Percentiles rank a stretch among this genome's conserved stretches.
phyloP scores from a whole-genome alignment of 1,140 invertebrate genomes.

The Penaeus vannamei region DNA sequence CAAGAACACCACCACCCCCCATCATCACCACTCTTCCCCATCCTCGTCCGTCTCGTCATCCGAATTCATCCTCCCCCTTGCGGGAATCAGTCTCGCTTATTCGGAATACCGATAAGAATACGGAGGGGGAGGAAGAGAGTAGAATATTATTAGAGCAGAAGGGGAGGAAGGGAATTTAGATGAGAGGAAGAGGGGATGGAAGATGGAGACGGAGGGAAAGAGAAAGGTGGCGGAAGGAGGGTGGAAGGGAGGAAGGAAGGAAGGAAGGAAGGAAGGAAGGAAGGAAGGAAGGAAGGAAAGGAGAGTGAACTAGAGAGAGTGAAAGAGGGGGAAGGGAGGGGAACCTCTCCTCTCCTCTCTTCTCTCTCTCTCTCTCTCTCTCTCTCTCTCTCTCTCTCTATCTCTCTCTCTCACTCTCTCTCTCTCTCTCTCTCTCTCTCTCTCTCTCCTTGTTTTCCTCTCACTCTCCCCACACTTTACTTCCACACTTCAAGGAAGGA shows the following conservation, averaged over 20 bases:
- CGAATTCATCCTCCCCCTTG: too few species aligned
- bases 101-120: too few species aligned
- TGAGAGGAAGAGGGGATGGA: background rate
- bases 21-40: too few species aligned
- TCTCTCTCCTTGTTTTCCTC: constrained; percentile 2
- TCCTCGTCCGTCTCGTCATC: too few species aligned
- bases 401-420: constrained; percentile 28
- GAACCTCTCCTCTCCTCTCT: background rate
- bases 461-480: background rate
- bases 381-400: background rate
- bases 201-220: background rate
- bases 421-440: constrained; percentile 25
- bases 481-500: background rate
- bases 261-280: background rate
- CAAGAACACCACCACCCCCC: too few species aligned
- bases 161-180: background rate
- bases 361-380: background rate
- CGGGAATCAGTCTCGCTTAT: too few species aligned
- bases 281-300: background rate
- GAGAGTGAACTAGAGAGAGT: background rate
- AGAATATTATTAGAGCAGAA: background rate
- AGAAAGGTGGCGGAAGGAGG: background rate
- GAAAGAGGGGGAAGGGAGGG: background rate
- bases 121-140: background rate
- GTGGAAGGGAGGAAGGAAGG: background rate